Conservation (phyloP, 2,797 vertebrate genomes). For the Halcyon leucocephala region DNA sequence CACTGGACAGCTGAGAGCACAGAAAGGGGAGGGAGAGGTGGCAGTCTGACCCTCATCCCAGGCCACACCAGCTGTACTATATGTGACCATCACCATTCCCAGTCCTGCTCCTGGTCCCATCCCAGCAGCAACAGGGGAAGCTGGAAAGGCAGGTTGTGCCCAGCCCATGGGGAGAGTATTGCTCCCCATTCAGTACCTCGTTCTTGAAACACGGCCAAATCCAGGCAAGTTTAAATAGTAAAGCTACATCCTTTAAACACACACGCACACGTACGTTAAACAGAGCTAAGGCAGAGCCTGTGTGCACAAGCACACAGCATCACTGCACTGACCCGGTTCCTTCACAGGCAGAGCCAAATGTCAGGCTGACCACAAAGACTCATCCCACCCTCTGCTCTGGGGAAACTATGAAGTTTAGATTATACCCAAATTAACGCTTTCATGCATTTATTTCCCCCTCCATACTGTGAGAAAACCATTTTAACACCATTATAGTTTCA, state of each 20-base stretch:
- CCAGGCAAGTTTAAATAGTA: background rate
- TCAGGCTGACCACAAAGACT: background rate
- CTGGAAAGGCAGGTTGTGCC: background rate
- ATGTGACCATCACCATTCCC: background rate
- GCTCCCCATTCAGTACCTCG: background rate
- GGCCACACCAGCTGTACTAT: background rate
- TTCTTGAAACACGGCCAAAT: background rate
- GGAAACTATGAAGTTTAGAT: background rate
- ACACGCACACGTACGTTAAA: fast-evolving
- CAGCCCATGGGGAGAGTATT: background rate
- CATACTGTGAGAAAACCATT: background rate
- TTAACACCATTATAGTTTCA: background rate
- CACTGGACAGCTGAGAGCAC: background rate
- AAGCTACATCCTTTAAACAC: background rate
- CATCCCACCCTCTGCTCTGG: background rate
- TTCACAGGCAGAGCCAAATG: background rate
- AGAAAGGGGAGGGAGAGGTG: background rate
- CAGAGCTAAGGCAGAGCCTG: background rate
- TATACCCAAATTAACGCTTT: background rate
- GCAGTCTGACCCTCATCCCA: background rate
- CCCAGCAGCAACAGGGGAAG: background rate
- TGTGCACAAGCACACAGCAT: background rate
- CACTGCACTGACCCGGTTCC: background rate
- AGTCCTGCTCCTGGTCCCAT: background rate
- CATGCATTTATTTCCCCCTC: background rate